Conservation (phyloP, 1,140 invertebrate genomes). For the Cotesia vestalis region DNA sequence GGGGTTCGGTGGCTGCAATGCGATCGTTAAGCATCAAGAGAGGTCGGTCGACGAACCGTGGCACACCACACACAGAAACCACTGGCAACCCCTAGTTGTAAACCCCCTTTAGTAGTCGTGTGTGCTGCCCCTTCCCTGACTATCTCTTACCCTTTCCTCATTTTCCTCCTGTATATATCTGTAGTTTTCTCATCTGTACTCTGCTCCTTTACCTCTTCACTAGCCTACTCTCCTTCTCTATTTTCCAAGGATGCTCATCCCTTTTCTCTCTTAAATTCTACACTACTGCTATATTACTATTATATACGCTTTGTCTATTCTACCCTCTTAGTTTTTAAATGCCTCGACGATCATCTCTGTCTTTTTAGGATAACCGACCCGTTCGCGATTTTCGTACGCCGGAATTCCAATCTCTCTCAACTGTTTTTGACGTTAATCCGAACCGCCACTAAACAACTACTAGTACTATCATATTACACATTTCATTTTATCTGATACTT, state of each 20-base stretch:
- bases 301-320: too few relatives aligned
- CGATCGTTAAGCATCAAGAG: conserved; percentile 31
- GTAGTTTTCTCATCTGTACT: too few relatives aligned
- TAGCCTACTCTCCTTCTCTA: too few relatives aligned
- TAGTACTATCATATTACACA: too few relatives aligned
- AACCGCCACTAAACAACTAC: conserved; percentile 9
- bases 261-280: too few relatives aligned
- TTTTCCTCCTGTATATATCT: background rate
- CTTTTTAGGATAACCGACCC: background rate
- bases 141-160: background rate
- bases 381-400: conserved; percentile 9
- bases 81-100: conserved; percentile 11
- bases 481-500: background rate
- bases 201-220: too few relatives aligned
- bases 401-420: conserved; percentile 3
- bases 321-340: too few relatives aligned
- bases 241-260: too few relatives aligned
- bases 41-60: conserved; percentile 28
- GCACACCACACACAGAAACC: conserved; percentile 21
- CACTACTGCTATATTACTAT: too few relatives aligned
- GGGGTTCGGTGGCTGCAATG: conserved; percentile 17
- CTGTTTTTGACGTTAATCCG: conserved; percentile 3
- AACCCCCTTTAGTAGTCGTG: background rate
- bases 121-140: background rate
- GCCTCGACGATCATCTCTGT: background rate